Percentiles rank a stretch among this genome's conserved stretches.
Evolutionary conservation across 2,113 vertebrate genomes (phyloP).

Genomic region (mouse (Mus musculus)): GRCm39 chr5:31364001-31364500

Average conservation of each 20-base stretch:
- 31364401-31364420: background rate
- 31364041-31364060: constrained; percentile 52
- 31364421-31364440: background rate
- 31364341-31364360: background rate
- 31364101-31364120: constrained; percentile 35
- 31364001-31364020: constrained; percentile 21
- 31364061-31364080: constrained; percentile 13
- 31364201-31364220: too few relatives aligned
- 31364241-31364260: too few relatives aligned
- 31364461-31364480: background rate
- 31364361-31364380: background rate
- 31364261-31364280: background rate
- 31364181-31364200: background rate
- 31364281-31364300: background rate
- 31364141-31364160: background rate
- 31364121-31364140: constrained; percentile 18
- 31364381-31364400: background rate
- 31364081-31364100: background rate
- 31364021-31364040: constrained; percentile 49
- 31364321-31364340: background rate
- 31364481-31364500: background rate
- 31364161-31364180: constrained; percentile 55
- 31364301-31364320: background rate
- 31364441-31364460: background rate
- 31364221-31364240: too few relatives aligned